Evolutionary conservation across 2,797 vertebrate species (phyloP), one percentile per base, ranked within the genome.

Genomic region (Phataginus tricuspis): DNA sequence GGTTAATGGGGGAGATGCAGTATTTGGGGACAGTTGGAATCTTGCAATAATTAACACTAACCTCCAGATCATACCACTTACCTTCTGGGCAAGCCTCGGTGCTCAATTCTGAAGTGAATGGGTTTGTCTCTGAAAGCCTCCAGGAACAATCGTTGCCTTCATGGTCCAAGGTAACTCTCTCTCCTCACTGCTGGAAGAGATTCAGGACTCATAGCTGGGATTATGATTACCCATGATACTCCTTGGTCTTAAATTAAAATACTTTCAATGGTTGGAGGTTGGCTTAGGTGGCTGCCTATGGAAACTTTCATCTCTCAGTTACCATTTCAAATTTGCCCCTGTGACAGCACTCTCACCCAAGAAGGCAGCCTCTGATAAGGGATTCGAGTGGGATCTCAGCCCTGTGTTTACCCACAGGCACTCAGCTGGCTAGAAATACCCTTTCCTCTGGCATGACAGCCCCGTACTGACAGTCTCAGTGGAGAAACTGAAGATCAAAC

Each of bases 401-500:
- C 5, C 37, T 34, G 11, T 0, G 21, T 14, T 82, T 27, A 66
- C 42, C 55, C 13, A 0, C 0, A 27, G 68, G 49, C 45, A 19
- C 71, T 77, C 31, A 27, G 39, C 31, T 59, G 23, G 15, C 57
- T 66, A 45, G 42, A 75, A 88, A 49, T 68, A 69, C 45, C 63
- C 59, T 83, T 83, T 79, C 80, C 75, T 83, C 37, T 4, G 86
- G 74, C 83, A 55, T 27, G 39, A 6, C 13, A 57, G 55, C 37
- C 59, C 77, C 53, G 75, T 55, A 29, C 74, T 29, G 45, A 69
- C 51, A 61, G 23, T 82, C 74, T 94, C 88, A 11, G 0, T 34
- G 59, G 55, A 74, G 74, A 75, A 80, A 49, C 27, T 16, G 51
- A 79, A 89, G 84, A 96, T 95, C 94, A 96, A 91, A 86, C 51